Conservation (phyloP, 2,888 invertebrate genomes). For the Myopa tessellatipennis region DNA sequence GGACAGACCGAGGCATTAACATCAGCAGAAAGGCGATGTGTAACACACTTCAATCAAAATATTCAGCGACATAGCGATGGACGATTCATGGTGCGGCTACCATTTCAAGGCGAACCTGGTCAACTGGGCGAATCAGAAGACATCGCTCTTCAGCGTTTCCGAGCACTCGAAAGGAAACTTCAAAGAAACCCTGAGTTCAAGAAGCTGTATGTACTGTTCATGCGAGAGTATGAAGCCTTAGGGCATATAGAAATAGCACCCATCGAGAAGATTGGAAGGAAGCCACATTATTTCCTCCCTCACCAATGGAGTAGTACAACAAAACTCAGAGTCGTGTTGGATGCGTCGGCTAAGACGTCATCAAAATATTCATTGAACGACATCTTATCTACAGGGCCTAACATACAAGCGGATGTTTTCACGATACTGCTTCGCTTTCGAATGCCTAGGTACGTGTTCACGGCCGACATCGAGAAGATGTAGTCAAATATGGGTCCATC, state of each 20-base stretch:
- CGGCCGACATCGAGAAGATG: conserved; percentile 17
- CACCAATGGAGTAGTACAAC: no score
- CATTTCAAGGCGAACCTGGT: no score
- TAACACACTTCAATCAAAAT: not conserved
- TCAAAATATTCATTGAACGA: conserved; percentile 35
- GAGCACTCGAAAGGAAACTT: not conserved
- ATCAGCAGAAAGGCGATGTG: not conserved
- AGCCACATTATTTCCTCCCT: no score
- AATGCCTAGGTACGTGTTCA: not conserved
- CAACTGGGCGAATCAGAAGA: not conserved
- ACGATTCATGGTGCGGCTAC: not conserved
- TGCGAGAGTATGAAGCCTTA: no score
- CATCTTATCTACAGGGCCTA: conserved; percentile 16
- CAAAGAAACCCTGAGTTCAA: not conserved
- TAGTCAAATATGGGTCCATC: conserved; percentile 6
- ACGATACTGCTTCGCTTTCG: not conserved
- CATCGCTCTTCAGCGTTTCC: not conserved
- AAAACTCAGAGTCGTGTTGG: conserved; percentile 11
- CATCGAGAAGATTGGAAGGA: no score
- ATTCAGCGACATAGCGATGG: not conserved
- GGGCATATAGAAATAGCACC: no score
- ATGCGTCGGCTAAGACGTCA: conserved; percentile 39
- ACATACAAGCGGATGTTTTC: conserved; percentile 11
- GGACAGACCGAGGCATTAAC: no score
- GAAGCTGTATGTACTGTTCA: not conserved